Conservation (phyloP, 2,797 vertebrate genomes). For the Anas bernieri region DNA sequence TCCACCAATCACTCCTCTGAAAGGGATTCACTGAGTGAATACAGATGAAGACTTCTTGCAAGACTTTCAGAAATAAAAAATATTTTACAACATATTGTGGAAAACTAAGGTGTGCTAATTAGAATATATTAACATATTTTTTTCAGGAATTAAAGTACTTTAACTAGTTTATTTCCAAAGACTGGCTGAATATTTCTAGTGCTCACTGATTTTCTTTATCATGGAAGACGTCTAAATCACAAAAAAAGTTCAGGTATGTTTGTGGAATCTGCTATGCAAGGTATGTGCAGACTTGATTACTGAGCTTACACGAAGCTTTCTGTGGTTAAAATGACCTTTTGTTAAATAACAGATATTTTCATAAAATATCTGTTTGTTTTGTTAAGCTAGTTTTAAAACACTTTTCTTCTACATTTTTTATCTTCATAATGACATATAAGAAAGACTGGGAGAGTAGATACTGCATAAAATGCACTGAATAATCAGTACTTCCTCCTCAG, state of each 20-base stretch:
- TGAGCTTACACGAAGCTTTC: conserved; percentile 58
- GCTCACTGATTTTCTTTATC: conserved; percentile 8
- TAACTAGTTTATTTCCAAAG: conserved; percentile 33
- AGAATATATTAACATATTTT: conserved; percentile 39
- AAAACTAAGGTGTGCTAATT: conserved; percentile 69
- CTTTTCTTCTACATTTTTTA: conserved; percentile 19
- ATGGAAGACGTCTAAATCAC: conserved; percentile 34
- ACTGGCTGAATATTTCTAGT: conserved; percentile 38
- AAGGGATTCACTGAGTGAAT: conserved; percentile 72
- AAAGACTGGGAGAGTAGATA: conserved; percentile 26
- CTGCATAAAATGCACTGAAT: conserved; percentile 34
- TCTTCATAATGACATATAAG: not conserved
- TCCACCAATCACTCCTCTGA: conserved; percentile 75
- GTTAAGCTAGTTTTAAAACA: not conserved
- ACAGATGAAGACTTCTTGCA: conserved; percentile 73
- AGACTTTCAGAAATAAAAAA: conserved; percentile 62
- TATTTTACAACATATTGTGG: conserved; percentile 38
- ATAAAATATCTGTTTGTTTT: not conserved
- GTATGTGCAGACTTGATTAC: conserved; percentile 56
- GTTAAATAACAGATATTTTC: not conserved
- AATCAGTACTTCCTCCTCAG: conserved; percentile 36
- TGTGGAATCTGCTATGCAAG: conserved; percentile 41
- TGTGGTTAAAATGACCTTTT: conserved; percentile 38
- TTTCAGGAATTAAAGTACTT: conserved; percentile 36
- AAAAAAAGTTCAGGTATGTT: conserved; percentile 66